Evolutionary conservation across 2,888 invertebrate species (phyloP).

Genomic region (Eristalis pertinax): DNA sequence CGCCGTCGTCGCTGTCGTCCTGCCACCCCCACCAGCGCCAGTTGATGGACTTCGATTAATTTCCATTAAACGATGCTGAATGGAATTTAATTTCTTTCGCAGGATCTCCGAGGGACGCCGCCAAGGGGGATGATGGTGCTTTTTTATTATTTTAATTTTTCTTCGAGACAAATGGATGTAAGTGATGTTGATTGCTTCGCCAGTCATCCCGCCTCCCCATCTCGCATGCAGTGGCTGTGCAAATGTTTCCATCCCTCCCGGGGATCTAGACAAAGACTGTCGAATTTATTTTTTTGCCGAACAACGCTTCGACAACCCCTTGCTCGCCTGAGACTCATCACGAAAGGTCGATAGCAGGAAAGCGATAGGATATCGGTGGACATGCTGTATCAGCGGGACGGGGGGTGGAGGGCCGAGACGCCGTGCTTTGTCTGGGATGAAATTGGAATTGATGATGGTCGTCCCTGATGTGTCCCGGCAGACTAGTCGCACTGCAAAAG

Average conservation of each 20-base stretch:
- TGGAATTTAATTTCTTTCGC: constrained; percentile 76
- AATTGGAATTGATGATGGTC: constrained; percentile 70
- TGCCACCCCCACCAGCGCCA: neutral
- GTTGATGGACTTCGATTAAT: constrained; percentile 76
- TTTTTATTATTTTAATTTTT: constrained; percentile 37
- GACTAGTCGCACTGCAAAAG: constrained; percentile 56
- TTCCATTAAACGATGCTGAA: constrained; percentile 77
- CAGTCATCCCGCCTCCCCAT: neutral
- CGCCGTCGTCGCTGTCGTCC: neutral
- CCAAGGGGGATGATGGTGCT: neutral
- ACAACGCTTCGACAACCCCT: neutral
- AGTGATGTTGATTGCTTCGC: constrained; percentile 58
- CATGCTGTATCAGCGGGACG: neutral
- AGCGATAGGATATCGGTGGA: constrained; percentile 16
- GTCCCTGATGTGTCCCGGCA: constrained; percentile 26
- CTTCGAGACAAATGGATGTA: constrained; percentile 62
- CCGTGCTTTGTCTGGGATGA: constrained; percentile 57
- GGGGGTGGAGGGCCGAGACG: neutral
- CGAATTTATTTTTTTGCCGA: neutral
- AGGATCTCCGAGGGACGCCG: constrained; percentile 41
- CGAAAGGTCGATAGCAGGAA: constrained; percentile 49
- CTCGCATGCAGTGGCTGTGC: neutral
- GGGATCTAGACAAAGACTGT: constrained; percentile 15
- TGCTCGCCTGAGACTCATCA: neutral
- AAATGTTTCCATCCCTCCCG: constrained; percentile 55